phyloP scores from a whole-genome alignment of 2,113 vertebrate species.

The Corythoichthys intestinalis region DNA sequence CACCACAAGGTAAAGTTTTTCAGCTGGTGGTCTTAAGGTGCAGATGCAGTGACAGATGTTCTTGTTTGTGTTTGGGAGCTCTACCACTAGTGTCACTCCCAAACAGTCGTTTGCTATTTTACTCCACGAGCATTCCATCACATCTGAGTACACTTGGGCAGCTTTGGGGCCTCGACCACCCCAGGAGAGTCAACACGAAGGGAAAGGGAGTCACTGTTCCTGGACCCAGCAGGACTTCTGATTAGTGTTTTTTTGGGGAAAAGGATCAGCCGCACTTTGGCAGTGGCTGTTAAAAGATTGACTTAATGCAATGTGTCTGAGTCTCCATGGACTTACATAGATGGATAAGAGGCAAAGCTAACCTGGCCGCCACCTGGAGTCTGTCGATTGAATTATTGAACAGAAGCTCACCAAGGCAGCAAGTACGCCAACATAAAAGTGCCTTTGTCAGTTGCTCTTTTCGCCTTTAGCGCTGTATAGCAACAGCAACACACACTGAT shows the following conservation, averaged over 20 bases:
- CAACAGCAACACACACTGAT: constrained; percentile 4
- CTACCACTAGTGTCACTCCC: constrained; percentile 14
- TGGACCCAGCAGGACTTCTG: constrained; percentile 22
- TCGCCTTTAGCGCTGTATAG: constrained; percentile 9
- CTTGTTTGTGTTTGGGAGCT: constrained; percentile 12
- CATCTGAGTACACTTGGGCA: constrained; percentile 33
- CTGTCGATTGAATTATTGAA: constrained; percentile 64
- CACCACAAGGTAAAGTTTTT: not conserved
- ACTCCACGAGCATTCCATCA: constrained; percentile 49
- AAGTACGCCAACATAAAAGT: not conserved
- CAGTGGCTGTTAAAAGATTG: constrained; percentile 53
- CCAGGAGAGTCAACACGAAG: constrained; percentile 41
- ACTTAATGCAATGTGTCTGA: constrained; percentile 50
- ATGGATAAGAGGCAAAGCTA: constrained; percentile 33
- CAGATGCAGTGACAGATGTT: constrained; percentile 10
- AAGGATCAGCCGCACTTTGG: constrained; percentile 40
- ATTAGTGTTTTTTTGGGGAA: constrained; percentile 39
- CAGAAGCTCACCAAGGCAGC: constrained; percentile 21
- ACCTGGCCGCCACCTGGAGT: constrained; percentile 39
- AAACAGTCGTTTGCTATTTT: constrained; percentile 19
- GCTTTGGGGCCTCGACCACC: constrained; percentile 21
- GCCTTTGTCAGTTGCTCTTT: constrained; percentile 16
- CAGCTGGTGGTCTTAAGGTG: constrained; percentile 5
- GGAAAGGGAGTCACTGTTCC: constrained; percentile 31
- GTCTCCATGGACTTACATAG: constrained; percentile 43